phyloP scores from a whole-genome alignment of 1,140 invertebrate species.

The Eriosoma lanigerum region DNA sequence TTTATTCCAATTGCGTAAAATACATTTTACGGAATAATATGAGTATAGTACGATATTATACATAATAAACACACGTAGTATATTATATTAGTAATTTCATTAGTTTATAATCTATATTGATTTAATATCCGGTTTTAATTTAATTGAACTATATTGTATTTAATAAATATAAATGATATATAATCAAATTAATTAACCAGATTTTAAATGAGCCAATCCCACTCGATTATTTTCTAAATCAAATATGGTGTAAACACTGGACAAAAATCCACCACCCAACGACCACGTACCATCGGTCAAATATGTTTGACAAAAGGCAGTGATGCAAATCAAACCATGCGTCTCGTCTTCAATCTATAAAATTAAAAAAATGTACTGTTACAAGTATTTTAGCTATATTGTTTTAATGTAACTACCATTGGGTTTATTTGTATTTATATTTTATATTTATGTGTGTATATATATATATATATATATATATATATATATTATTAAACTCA shows the following conservation, averaged over 20 bases:
- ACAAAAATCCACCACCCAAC: slow-evolving; percentile 58
- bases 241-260: slow-evolving; percentile 58
- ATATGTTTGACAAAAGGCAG: slow-evolving; percentile 15
- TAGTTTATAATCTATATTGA: too few species aligned
- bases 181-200: too few species aligned
- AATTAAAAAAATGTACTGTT: background rate
- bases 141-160: too few species aligned
- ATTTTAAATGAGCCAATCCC: slow-evolving; percentile 22
- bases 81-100: too few species aligned
- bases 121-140: too few species aligned
- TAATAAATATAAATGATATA: too few species aligned
- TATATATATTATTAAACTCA: background rate
- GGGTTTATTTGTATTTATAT: too few species aligned
- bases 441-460: background rate
- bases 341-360: slow-evolving; percentile 1
- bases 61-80: too few species aligned
- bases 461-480: background rate
- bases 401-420: too few species aligned
- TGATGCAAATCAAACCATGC: background rate
- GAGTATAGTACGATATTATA: too few species aligned
- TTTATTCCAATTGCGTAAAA: too few species aligned
- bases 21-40: too few species aligned
- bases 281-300: slow-evolving; percentile 30
- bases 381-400: background rate
- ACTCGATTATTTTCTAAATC: slow-evolving; percentile 55